Base-by-base conservation (phyloP, 2,888 invertebrate genomes). In the Dermolepida albohirtum region DNA sequence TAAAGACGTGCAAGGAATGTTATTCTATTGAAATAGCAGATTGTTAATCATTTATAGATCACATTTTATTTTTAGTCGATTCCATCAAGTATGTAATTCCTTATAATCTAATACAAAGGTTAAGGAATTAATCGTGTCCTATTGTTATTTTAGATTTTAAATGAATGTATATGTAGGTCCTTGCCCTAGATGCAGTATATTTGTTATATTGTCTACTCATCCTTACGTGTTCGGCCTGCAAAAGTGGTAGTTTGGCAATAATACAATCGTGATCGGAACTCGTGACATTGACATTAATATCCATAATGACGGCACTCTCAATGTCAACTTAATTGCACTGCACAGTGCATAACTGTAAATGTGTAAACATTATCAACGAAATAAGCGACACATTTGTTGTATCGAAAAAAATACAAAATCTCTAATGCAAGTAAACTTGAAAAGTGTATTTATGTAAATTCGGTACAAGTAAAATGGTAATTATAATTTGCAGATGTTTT, bases 141-240 rank as follows among this genome's bases (percentile, higher is more conserved):
- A 34, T 34, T 6, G 34, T 34, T 34, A 7, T 34, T 8, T 6
- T 6, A 8, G 34, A 8, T 52, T 43, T 43, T 52, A 52, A 27
- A 7, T 29, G 14, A 8, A 39, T 52, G 40, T 17, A 66, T 40
- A 59, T 59, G 14, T 29, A 64, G 67, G 72, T 74, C 76, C 77
- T 77, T 77, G 76, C 75, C 76, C 77, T 67, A 76, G 72, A 75
- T 75, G 74, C 65, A 65, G 62, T 69, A 67, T 64, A 67, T 68
- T 64, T 40, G 52, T 59, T 66, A 57, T 52, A 67, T 67, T 72
- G 62, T 62, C 64, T 34, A 39, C 50, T 51, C 49, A 49, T 47
- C 39, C 67, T 66, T 72, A 72, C 72, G 72, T 72, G 70, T 57
- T 43, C 43, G 39, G 73, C 64, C 70, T 71, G 55, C 54, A 29